Evolutionary conservation across 2,113 vertebrate species (phyloP).

Genomic region (Entomyzon cyanotis): DNA sequence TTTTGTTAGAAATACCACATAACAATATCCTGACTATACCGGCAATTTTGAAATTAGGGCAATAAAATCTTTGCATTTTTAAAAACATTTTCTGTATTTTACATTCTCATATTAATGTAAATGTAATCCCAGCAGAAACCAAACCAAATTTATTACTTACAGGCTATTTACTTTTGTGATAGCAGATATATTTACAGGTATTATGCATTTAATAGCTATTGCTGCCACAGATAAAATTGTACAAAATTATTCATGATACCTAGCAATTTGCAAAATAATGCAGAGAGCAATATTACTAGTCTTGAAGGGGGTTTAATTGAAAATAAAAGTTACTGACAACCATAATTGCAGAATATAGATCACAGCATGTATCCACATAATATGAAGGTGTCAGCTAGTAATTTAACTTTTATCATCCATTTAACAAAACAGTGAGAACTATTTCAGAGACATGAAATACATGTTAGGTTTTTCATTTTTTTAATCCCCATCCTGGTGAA

Average conservation of each 20-base stretch:
- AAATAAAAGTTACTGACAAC: slow-evolving; percentile 59
- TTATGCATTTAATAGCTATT: slow-evolving; percentile 45
- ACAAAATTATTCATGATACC: slow-evolving; percentile 47
- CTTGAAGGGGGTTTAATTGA: slow-evolving; percentile 46
- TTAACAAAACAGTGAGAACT: slow-evolving; percentile 32
- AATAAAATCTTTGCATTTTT: background rate
- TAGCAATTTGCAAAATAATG: slow-evolving; percentile 61
- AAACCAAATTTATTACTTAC: background rate
- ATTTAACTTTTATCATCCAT: slow-evolving; percentile 50
- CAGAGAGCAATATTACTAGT: slow-evolving; percentile 21
- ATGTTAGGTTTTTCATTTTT: background rate
- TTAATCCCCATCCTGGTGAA: background rate
- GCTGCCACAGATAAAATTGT: slow-evolving; percentile 1
- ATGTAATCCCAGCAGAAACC: background rate
- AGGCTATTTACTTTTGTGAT: slow-evolving; percentile 25
- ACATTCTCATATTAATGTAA: background rate
- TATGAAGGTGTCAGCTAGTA: slow-evolving; percentile 37
- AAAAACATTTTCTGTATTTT: background rate
- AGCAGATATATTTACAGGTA: slow-evolving; percentile 46
- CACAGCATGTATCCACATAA: background rate
- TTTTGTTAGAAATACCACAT: background rate
- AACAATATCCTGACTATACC: background rate
- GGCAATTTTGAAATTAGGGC: slow-evolving; percentile 13
- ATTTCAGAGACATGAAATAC: background rate
- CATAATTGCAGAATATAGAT: slow-evolving; percentile 55